These are phyloP conservation scores for Meloidogyne chitwoodi DNA, from an alignment of 1,140 invertebrate genomes.

Conservation along the genomic window DNA sequence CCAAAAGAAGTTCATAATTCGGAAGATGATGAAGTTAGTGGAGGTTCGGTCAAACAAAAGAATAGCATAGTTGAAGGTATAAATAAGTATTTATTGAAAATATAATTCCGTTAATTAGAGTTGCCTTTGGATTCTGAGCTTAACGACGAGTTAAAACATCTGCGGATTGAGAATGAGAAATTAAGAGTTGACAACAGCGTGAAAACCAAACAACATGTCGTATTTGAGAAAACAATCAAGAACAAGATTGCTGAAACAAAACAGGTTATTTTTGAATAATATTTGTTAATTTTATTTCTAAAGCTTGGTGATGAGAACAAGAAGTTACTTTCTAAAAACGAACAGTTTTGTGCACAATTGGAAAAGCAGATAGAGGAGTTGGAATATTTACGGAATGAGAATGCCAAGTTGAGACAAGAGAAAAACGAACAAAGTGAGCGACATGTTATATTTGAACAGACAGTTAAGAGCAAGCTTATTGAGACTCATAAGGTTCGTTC, in stretches of 20 bases:
- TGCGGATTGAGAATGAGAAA: neutral
- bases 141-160: neutral
- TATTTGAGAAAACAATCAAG: neutral
- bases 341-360: neutral
- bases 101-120: neutral
- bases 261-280: neutral
- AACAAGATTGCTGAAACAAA: neutral
- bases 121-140: neutral
- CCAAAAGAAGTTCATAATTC: neutral
- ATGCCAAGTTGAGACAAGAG: neutral
- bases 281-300: too few species aligned
- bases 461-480: constrained; percentile 1
- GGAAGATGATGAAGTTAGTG: neutral
- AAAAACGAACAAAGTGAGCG: constrained; percentile 10
- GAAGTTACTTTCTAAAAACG: neutral
- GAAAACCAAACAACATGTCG: neutral
- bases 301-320: neutral
- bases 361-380: constrained; percentile 28
- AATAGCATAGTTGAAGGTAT: neutral
- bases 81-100: too few species aligned
- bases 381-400: constrained; percentile 1
- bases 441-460: constrained; percentile 17
- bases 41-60: neutral
- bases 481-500: neutral
- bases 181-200: neutral